phyloP scores from a whole-genome alignment of 2,113 vertebrate species.

The Alectura lathami region DNA sequence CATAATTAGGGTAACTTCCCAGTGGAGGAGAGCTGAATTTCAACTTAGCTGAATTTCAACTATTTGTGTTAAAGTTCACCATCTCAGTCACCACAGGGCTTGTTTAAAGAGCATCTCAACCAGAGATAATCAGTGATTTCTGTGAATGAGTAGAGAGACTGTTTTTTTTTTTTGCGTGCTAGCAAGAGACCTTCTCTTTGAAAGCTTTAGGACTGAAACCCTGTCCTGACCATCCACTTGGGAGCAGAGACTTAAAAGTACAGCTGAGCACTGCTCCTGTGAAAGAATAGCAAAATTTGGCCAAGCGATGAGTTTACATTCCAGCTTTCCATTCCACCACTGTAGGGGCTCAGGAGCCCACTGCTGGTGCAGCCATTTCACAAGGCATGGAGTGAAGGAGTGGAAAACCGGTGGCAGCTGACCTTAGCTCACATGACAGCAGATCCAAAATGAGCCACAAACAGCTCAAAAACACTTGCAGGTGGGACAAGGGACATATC shows the following conservation, averaged over 20 bases:
- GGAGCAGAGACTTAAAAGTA: not conserved
- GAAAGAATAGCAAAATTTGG: not conserved
- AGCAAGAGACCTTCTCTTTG: not conserved
- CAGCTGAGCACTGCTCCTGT: not conserved
- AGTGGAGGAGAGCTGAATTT: not conserved
- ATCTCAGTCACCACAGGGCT: not conserved
- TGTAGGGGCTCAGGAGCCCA: not conserved
- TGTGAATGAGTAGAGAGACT: not conserved
- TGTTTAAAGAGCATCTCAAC: not conserved
- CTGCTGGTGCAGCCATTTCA: not conserved
- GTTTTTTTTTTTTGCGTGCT: not conserved
- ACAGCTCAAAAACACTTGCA: not conserved
- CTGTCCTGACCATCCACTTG: not conserved
- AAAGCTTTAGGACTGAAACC: not conserved
- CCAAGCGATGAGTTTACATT: not conserved
- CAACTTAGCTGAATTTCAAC: not conserved
- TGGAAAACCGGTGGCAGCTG: not conserved
- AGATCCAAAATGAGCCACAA: not conserved
- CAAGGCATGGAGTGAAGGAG: not conserved
- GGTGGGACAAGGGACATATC: fast-evolving
- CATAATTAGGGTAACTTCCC: not conserved
- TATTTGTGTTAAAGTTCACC: not conserved
- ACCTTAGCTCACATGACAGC: not conserved
- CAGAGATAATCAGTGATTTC: not conserved
- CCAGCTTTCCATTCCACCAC: not conserved